phyloP scores from a whole-genome alignment of 2,113 vertebrate species.

The Dolichallabes microphthalmus region DNA sequence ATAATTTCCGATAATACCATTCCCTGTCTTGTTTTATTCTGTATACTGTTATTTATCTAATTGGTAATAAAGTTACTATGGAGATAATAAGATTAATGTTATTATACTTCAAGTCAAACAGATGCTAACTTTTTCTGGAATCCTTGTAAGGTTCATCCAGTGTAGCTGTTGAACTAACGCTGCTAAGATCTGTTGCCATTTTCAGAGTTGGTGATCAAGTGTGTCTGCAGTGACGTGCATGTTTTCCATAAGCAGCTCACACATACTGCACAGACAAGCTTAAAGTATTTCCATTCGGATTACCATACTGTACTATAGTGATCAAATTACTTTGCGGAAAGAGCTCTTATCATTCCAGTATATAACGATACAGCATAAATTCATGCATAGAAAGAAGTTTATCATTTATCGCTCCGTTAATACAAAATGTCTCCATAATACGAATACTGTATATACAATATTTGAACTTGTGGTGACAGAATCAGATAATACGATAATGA shows the following conservation, averaged over 20 bases:
- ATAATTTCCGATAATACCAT: background rate
- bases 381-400: background rate
- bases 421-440: background rate
- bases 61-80: background rate
- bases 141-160: conserved; percentile 46
- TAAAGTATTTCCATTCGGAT: conserved; percentile 19
- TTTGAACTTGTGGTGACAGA: background rate
- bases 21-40: background rate
- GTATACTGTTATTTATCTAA: background rate
- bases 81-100: background rate
- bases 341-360: background rate
- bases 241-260: conserved; percentile 53
- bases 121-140: background rate
- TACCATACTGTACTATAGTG: background rate
- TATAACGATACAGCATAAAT: background rate
- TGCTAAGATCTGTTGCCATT: conserved; percentile 62
- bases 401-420: background rate
- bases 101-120: background rate
- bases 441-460: background rate
- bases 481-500: background rate
- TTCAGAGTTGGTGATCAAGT: conserved; percentile 53
- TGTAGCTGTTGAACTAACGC: conserved; percentile 57
- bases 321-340: background rate
- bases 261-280: conserved; percentile 28
- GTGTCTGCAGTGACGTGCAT: conserved; percentile 50